These are phyloP conservation scores for Crematogaster levior DNA, from an alignment of 2,888 invertebrate species.

Conservation along the genomic window DNA sequence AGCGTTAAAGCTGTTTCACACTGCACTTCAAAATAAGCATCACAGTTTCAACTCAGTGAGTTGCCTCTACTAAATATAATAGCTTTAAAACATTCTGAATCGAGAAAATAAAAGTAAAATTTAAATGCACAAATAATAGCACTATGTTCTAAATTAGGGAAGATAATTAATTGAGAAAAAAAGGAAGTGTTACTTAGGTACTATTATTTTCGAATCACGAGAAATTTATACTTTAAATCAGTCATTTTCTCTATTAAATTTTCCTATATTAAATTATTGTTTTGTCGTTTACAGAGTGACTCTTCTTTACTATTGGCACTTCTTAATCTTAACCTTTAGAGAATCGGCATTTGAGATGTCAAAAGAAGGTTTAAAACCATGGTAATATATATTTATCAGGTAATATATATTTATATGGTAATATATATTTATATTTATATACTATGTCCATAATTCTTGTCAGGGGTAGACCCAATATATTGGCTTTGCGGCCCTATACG, in stretches of 20 bases:
- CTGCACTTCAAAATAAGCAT: background rate
- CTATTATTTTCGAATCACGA: background rate
- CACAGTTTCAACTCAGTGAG: background rate
- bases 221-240: background rate
- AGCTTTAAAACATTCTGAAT: background rate
- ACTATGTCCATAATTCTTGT: no score
- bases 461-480: no score
- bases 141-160: background rate
- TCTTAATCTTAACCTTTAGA: no score
- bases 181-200: no score
- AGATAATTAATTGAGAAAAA: background rate
- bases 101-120: background rate
- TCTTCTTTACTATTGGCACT: no score
- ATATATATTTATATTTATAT: no score
- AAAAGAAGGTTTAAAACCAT: no score
- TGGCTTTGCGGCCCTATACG: no score
- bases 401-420: no score
- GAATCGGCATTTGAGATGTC: no score
- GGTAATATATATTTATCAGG: no score
- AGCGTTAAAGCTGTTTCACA: background rate
- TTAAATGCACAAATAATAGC: background rate
- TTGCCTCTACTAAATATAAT: background rate
- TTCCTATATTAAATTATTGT: no score
- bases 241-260: background rate
- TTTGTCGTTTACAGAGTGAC: background rate